Percentiles rank a stretch among this genome's conserved stretches.
phyloP scores from a whole-genome alignment of 2,113 vertebrate species.

The Halichoerus grypus region DNA sequence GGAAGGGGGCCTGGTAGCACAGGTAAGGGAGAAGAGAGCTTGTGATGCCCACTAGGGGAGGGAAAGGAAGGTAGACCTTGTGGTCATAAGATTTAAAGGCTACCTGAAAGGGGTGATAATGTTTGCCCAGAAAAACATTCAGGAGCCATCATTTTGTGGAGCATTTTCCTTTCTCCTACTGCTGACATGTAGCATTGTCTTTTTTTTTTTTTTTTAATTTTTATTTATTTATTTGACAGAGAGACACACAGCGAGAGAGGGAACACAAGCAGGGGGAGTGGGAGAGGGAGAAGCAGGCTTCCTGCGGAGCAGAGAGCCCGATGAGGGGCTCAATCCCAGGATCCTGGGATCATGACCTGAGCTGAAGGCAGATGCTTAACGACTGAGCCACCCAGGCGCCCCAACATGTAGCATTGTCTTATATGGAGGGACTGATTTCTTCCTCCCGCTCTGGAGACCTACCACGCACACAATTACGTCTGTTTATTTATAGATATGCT shows the following conservation, averaged over 20 bases:
- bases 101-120: neutral
- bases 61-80: neutral
- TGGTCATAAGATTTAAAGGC: neutral
- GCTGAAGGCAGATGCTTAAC: too few species aligned
- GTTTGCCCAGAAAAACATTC: neutral
- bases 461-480: neutral
- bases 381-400: too few species aligned
- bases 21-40: neutral
- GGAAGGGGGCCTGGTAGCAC: neutral
- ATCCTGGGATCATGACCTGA: too few species aligned
- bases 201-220: neutral
- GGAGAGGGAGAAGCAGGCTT: too few species aligned
- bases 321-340: too few species aligned
- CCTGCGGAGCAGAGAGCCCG: too few species aligned
- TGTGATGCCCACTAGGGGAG: neutral
- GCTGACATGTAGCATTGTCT: neutral
- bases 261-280: too few species aligned
- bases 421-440: neutral
- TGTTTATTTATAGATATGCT: neutral
- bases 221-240: too few species aligned
- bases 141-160: neutral
- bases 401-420: neutral
- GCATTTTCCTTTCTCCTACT: neutral
- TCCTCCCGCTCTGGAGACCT: neutral
- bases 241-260: too few species aligned